Conservation (phyloP, 1,140 invertebrate species). For the Sipha flava region DNA sequence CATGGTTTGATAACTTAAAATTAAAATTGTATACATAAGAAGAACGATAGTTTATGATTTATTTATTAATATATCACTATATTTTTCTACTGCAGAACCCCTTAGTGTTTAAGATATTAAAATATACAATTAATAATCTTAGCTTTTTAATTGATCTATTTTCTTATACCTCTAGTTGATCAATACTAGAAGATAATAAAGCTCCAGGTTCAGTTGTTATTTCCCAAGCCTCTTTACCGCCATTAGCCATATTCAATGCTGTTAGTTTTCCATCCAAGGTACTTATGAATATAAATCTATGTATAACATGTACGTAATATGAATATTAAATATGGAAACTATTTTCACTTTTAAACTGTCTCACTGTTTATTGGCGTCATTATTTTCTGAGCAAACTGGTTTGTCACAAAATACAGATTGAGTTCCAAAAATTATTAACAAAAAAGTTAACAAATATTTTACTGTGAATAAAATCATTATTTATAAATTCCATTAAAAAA, state of each 20-base stretch:
- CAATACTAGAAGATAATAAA: conserved; percentile 74
- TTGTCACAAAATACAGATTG: neutral
- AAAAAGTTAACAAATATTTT: neutral
- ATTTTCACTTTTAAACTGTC: neutral
- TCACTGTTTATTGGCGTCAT: conserved; percentile 1
- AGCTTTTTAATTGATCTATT: neutral
- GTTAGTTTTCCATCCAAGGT: conserved; percentile 78
- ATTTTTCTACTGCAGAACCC: no score
- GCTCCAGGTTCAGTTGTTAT: conserved; percentile 61
- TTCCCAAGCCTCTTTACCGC: conserved; percentile 65
- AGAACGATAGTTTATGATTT: no score
- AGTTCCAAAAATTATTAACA: neutral
- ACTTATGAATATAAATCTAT: conserved; percentile 63
- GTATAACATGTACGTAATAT: neutral
- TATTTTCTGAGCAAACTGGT: neutral
- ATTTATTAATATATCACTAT: no score
- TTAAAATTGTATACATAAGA: neutral
- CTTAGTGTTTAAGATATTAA: neutral
- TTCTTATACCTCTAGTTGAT: conserved; percentile 61
- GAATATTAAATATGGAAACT: neutral
- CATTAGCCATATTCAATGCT: conserved; percentile 59
- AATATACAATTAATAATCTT: neutral
- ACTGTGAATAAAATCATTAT: neutral
- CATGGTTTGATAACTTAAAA: conserved; percentile 70
- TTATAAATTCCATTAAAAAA: neutral